Percentiles rank a stretch among this genome's conserved stretches.
Conservation (phyloP, 2,113 vertebrate genomes). For the Semnopithecus entellus region DNA sequence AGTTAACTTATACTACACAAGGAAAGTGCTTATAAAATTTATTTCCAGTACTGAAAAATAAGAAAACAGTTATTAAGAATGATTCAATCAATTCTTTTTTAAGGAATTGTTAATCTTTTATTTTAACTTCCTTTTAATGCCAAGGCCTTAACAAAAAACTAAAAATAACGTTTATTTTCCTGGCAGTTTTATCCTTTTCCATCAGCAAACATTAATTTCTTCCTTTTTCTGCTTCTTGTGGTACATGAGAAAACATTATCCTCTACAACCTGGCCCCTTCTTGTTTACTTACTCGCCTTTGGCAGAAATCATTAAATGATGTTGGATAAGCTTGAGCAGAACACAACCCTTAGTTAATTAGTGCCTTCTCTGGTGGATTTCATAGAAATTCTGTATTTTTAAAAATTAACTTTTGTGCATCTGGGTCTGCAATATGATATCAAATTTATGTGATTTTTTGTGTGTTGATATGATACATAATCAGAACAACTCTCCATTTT, state of each 20-base stretch:
- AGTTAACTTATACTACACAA: not conserved
- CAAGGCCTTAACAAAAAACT: constrained; percentile 33
- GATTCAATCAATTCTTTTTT: constrained; percentile 15
- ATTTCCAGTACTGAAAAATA: constrained; percentile 28
- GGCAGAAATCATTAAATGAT: constrained; percentile 46
- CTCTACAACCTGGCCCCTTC: not conserved
- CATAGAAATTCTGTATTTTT: not conserved
- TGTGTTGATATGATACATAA: not conserved
- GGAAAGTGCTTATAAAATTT: not conserved
- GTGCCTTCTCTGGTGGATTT: not conserved
- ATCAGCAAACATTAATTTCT: constrained; percentile 41
- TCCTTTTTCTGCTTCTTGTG: constrained; percentile 23
- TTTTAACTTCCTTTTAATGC: constrained; percentile 38
- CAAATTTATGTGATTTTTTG: not conserved
- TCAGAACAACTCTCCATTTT: not conserved
- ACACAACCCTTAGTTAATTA: constrained; percentile 44
- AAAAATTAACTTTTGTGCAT: not conserved
- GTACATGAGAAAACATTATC: constrained; percentile 8
- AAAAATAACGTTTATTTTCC: constrained; percentile 42
- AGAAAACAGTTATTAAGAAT: constrained; percentile 42
- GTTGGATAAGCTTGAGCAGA: not conserved
- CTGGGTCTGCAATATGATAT: not conserved
- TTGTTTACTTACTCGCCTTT: constrained; percentile 42
- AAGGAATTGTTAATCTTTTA: constrained; percentile 52
- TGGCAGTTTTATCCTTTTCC: constrained; percentile 40